Percentiles rank a stretch among this genome's conserved stretches.
phyloP scores from a whole-genome alignment of 2,797 vertebrate genomes.

The Megaceryle alcyon region DNA sequence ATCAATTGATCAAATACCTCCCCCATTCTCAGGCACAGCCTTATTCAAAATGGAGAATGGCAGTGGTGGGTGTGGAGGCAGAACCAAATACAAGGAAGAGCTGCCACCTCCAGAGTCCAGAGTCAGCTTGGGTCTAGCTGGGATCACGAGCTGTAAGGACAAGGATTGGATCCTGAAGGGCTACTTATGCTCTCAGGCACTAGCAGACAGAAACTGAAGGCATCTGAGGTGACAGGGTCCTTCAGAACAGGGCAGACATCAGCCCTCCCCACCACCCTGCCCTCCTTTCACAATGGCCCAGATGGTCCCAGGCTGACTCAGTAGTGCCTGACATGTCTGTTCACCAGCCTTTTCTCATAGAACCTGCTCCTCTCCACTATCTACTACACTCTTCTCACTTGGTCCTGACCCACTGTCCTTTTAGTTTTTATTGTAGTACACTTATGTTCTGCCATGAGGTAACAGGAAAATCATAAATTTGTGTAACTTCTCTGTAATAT shows the following conservation, averaged over 20 bases:
- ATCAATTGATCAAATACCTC: fast-evolving
- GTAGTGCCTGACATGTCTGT: not conserved
- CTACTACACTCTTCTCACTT: not conserved
- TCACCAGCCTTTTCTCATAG: not conserved
- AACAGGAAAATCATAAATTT: not conserved
- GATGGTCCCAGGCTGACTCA: not conserved
- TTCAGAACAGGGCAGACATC: not conserved
- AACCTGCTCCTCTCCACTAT: not conserved
- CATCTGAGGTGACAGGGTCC: not conserved
- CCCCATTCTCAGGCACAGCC: not conserved
- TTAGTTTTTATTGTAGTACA: not conserved
- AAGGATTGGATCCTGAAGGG: not conserved
- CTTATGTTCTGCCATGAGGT: not conserved
- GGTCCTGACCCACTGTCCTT: not conserved
- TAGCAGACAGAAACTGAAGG: not conserved
- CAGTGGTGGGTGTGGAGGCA: not conserved
- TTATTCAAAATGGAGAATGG: not conserved
- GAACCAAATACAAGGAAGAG: not conserved
- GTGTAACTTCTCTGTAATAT: not conserved
- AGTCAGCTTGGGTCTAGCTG: not conserved
- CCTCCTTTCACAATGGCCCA: not conserved
- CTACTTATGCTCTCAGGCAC: not conserved
- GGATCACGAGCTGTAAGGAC: not conserved
- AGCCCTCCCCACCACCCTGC: not conserved
- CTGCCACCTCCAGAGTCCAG: not conserved